A percentile compares a stretch with the other conserved stretches of the same genome.
Evolutionary conservation across 2,888 invertebrate genomes (phyloP).

Genomic region (Ophion obscuratus): DNA sequence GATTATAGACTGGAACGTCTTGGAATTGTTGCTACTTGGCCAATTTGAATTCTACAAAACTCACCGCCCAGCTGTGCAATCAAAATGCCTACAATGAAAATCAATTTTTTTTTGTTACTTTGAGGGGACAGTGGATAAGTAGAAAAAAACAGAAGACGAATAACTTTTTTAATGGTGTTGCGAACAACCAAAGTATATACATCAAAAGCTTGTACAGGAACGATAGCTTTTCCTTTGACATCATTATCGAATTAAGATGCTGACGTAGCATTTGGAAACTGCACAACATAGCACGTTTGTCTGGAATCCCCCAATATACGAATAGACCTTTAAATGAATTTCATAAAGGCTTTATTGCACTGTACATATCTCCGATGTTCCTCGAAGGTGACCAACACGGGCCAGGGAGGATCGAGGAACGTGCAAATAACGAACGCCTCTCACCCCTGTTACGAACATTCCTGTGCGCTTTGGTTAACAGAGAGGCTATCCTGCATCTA

Average conservation of each 20-base stretch:
- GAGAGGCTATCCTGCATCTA: conserved; percentile 17
- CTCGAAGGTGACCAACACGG: conserved; percentile 15
- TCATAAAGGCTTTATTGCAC: conserved; percentile 30
- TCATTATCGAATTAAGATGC: conserved; percentile 11
- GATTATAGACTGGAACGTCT: not conserved
- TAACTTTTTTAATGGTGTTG: not conserved
- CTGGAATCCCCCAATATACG: conserved; percentile 38
- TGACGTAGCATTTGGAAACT: conserved; percentile 3
- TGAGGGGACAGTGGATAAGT: not conserved
- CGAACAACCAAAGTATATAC: not conserved
- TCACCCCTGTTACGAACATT: conserved; percentile 50
- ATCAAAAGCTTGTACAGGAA: not conserved
- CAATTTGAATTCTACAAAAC: no score
- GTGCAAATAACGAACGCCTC: conserved; percentile 39
- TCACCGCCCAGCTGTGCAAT: not conserved
- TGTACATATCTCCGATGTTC: conserved; percentile 24
- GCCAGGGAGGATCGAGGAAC: conserved; percentile 3
- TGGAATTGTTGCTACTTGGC: not conserved
- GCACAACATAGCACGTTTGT: conserved; percentile 1
- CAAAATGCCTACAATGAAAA: not conserved
- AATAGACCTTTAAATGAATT: conserved; percentile 40
- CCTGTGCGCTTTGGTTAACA: conserved; percentile 31
- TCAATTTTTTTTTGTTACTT: not conserved
- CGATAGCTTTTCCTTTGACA: not conserved
- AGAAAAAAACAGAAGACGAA: not conserved